Conservation (phyloP, 1,140 invertebrate species). For the Leptopilina boulardi region DNA sequence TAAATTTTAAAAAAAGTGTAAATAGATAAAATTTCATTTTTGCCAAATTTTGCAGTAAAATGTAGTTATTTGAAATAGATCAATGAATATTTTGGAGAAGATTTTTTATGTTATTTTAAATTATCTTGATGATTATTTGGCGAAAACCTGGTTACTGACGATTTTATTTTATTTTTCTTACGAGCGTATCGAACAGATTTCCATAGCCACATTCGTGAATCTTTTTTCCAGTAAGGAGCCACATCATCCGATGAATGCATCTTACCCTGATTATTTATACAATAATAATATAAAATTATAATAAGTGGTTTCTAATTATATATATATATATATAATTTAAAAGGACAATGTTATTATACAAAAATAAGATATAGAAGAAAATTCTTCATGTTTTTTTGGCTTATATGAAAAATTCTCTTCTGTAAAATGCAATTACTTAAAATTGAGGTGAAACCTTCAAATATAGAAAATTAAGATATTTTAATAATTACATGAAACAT, state of each 20-base stretch:
- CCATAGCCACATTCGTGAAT: conserved; percentile 82
- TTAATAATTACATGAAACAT: neutral
- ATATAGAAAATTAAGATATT: no score
- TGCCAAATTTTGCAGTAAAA: neutral
- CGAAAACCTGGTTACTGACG: neutral
- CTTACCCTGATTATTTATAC: conserved; percentile 66
- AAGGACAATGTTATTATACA: no score
- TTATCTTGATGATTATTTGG: neutral
- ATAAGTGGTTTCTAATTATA: neutral
- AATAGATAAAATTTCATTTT: no score
- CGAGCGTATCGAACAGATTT: conserved; percentile 71
- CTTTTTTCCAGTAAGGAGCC: conserved; percentile 80
- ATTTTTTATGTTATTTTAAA: neutral
- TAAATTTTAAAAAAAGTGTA: neutral
- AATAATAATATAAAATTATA: conserved; percentile 33
- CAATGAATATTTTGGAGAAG: conserved; percentile 2
- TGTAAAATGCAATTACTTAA: no score
- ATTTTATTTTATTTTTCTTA: conserved; percentile 49
- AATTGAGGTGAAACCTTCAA: no score
- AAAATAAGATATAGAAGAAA: no score
- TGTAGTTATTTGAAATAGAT: neutral
- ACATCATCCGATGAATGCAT: conserved; percentile 72
- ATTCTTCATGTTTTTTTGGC: no score
- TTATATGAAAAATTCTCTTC: no score
- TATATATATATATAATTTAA: neutral